A percentile compares a stretch with the other conserved stretches of the same genome.
These are phyloP conservation scores for Harpalus rufipes DNA, from an alignment of 2,888 invertebrate species.

Conservation along the genomic window DNA sequence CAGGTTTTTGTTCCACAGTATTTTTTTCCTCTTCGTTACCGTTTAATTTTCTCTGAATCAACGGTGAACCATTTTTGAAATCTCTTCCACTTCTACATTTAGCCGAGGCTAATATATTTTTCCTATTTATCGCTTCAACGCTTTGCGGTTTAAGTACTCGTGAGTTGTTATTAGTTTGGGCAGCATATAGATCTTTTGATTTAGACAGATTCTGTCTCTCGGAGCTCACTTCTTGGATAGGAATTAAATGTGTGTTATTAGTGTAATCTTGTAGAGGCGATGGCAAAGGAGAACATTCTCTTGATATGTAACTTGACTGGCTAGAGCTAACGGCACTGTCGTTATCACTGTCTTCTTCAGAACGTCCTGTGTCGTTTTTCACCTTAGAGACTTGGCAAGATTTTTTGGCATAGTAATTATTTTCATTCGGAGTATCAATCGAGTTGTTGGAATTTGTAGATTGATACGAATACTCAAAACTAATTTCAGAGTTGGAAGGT, in stretches of 20 bases:
- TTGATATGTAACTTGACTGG: conserved; percentile 88
- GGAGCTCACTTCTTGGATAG: conserved; percentile 9
- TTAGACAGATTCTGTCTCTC: conserved; percentile 10
- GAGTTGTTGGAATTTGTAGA: conserved; percentile 47
- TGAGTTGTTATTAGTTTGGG: conserved; percentile 71
- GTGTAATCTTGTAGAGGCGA: conserved; percentile 78
- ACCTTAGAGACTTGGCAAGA: conserved; percentile 62
- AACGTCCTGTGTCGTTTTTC: conserved; percentile 72
- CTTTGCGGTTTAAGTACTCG: conserved; percentile 88
- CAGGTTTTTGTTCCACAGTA: conserved; percentile 44
- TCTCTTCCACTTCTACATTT: conserved; percentile 91
- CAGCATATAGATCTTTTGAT: conserved; percentile 62
- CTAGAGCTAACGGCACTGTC: conserved; percentile 93
- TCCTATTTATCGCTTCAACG: conserved; percentile 90
- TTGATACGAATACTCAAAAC: conserved; percentile 78
- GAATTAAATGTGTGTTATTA: conserved; percentile 49
- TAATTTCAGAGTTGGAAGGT: conserved; percentile 80
- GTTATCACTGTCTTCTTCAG: conserved; percentile 87
- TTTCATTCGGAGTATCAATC: conserved; percentile 55
- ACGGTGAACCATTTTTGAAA: conserved; percentile 84
- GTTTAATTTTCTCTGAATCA: conserved; percentile 86
- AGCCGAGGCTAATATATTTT: conserved; percentile 92
- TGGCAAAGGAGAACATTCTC: conserved; percentile 86
- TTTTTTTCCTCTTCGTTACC: conserved; percentile 76
- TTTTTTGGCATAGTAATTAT: conserved; percentile 34